These are phyloP conservation scores for Loripinus fragilis DNA, from an alignment of 2,888 invertebrate genomes.

Conservation along the genomic window DNA sequence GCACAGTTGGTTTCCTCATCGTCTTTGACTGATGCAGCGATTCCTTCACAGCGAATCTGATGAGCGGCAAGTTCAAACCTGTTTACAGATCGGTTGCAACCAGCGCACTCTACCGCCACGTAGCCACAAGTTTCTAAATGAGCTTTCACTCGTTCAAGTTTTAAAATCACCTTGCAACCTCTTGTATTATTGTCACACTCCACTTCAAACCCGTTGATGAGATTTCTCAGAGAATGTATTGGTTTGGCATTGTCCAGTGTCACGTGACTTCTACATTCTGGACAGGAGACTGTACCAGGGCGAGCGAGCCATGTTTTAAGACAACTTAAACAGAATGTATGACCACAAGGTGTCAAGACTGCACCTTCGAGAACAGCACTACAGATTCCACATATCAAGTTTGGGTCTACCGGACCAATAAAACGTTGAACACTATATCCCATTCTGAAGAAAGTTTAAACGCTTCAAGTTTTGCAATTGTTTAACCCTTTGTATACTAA, in stretches of 20 bases:
- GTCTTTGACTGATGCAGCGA: constrained; percentile 84
- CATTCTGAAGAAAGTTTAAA: constrained; percentile 61
- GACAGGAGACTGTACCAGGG: constrained; percentile 74
- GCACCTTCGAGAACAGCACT: constrained; percentile 78
- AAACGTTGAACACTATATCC: constrained; percentile 76
- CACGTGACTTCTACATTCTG: constrained; percentile 75
- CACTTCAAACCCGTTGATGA: constrained; percentile 76
- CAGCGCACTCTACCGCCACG: constrained; percentile 76
- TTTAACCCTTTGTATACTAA: too few species aligned
- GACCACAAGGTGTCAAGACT: constrained; percentile 81
- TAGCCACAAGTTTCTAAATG: constrained; percentile 74
- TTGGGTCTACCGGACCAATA: constrained; percentile 75
- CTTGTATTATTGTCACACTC: constrained; percentile 70
- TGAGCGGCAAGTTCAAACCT: constrained; percentile 74
- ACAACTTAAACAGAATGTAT: constrained; percentile 78
- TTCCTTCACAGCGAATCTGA: constrained; percentile 77
- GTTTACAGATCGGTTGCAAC: constrained; percentile 72
- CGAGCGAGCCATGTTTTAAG: constrained; percentile 78
- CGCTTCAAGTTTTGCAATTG: not conserved
- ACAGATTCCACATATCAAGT: constrained; percentile 80
- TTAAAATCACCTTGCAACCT: constrained; percentile 74
- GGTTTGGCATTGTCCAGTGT: constrained; percentile 66
- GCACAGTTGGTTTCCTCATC: constrained; percentile 43
- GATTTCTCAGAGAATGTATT: constrained; percentile 77
- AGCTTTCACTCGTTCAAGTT: constrained; percentile 68